Percentiles rank a stretch among this genome's conserved stretches.
These are phyloP conservation scores for Carterocephalus palaemon DNA, from an alignment of 2,888 invertebrate genomes.

Conservation along the genomic window DNA sequence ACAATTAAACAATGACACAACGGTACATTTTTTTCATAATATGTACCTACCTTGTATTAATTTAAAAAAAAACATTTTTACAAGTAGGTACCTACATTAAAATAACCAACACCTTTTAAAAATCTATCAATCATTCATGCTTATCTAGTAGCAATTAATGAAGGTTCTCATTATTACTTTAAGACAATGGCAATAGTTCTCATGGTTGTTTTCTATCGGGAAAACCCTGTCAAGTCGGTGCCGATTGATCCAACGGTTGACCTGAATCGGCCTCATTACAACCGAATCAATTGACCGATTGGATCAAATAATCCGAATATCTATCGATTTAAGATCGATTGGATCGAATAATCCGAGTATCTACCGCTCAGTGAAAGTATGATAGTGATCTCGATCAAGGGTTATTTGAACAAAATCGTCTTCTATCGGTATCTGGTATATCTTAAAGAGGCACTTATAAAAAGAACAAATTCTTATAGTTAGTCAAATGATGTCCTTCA, in stretches of 20 bases:
- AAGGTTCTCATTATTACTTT: conserved; percentile 8
- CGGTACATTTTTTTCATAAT: too few relatives aligned
- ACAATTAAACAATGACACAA: too few relatives aligned
- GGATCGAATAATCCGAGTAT: conserved; percentile 28
- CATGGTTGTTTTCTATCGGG: conserved; percentile 38
- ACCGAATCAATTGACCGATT: conserved; percentile 26
- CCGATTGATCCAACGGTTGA: conserved; percentile 37
- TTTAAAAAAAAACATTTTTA: too few relatives aligned
- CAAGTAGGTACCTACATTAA: too few relatives aligned
- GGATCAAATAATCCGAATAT: conserved; percentile 28
- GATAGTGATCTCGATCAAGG: conserved; percentile 19
- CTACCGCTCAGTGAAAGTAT: conserved; percentile 26
- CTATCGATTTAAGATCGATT: conserved; percentile 30
- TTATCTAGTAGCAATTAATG: too few relatives aligned
- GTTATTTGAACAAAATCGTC: conserved; percentile 26
- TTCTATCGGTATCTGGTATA: too few relatives aligned
- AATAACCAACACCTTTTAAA: too few relatives aligned
- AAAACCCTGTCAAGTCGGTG: conserved; percentile 43
- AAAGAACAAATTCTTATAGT: too few relatives aligned
- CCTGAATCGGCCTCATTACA: conserved; percentile 45
- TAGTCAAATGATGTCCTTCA: too few relatives aligned
- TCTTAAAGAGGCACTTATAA: too few relatives aligned
- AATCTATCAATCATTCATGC: too few relatives aligned
- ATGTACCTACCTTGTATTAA: too few relatives aligned
- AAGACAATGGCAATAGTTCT: conserved; percentile 27